A percentile compares a stretch with the other conserved stretches of the same genome.
These are phyloP conservation scores for Cacatua alba DNA, from an alignment of 2,113 vertebrate genomes.

Conservation along the genomic window DNA sequence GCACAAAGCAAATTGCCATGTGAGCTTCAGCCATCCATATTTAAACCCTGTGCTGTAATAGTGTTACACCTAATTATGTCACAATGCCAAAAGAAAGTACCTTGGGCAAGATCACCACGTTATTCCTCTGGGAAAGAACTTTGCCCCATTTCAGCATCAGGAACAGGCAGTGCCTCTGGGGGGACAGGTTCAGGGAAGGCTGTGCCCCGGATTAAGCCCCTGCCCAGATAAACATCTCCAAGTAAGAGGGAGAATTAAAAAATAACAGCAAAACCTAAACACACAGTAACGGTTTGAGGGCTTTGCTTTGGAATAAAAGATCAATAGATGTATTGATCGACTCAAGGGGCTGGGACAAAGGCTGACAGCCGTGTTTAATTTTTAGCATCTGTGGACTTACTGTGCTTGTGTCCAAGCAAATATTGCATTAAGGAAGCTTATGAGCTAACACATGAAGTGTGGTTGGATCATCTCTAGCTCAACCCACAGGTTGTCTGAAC, in stretches of 20 bases:
- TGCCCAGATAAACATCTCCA: neutral
- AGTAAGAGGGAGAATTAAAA: neutral
- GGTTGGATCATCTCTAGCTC: neutral
- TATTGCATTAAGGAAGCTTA: constrained; percentile 19
- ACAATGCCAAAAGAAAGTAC: neutral
- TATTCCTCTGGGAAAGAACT: neutral
- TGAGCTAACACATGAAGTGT: neutral
- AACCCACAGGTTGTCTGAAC: neutral
- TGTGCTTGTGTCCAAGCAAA: constrained; percentile 8
- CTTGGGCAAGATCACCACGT: neutral
- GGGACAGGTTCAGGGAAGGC: neutral
- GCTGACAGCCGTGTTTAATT: constrained; percentile 16
- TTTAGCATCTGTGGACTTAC: constrained; percentile 32
- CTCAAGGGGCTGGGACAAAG: constrained; percentile 43
- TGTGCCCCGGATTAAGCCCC: neutral
- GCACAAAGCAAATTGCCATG: neutral
- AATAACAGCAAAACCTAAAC: neutral
- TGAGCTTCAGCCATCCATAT: neutral
- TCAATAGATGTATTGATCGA: neutral
- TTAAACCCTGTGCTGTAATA: neutral
- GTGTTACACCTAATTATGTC: neutral
- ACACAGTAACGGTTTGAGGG: neutral
- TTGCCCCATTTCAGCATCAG: neutral
- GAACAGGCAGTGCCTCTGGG: neutral
- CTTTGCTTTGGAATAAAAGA: constrained; percentile 46